phyloP scores from a whole-genome alignment of 1,140 invertebrate species.

The Bombus pascuorum region DNA sequence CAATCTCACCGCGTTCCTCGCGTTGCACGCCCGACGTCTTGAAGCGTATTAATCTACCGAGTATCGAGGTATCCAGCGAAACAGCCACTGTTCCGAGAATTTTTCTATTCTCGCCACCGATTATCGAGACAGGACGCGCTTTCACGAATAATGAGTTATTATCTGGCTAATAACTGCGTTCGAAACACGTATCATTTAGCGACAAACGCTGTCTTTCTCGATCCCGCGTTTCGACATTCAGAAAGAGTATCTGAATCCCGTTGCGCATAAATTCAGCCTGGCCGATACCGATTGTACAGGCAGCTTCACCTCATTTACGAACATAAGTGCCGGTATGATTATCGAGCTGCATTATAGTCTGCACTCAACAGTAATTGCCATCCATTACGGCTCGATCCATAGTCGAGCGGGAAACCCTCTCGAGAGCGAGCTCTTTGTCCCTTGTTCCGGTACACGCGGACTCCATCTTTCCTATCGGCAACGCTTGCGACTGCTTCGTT shows the following conservation, averaged over 20 bases:
- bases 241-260: constrained; percentile 17
- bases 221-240: too few species aligned
- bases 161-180: not conserved
- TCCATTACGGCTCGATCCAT: constrained; percentile 66
- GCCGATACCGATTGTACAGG: constrained; percentile 23
- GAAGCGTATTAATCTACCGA: constrained; percentile 7
- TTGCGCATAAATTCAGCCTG: constrained; percentile 8
- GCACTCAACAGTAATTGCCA: constrained; percentile 67
- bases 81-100: not conserved
- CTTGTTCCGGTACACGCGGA: constrained; percentile 47
- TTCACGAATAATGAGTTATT: not conserved
- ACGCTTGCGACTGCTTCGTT: constrained; percentile 33
- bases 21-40: not conserved
- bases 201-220: not conserved
- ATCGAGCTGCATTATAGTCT: constrained; percentile 66
- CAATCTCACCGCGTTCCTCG: not conserved
- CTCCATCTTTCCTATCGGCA: constrained; percentile 59
- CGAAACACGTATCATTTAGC: not conserved
- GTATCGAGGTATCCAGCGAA: not conserved
- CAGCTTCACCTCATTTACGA: constrained; percentile 41
- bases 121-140: constrained; percentile 20
- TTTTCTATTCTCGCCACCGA: not conserved
- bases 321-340: constrained; percentile 60
- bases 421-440: constrained; percentile 60
- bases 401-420: constrained; percentile 56